Base-by-base conservation (phyloP, 2,113 vertebrate species). In the Egretta garzetta region DNA sequence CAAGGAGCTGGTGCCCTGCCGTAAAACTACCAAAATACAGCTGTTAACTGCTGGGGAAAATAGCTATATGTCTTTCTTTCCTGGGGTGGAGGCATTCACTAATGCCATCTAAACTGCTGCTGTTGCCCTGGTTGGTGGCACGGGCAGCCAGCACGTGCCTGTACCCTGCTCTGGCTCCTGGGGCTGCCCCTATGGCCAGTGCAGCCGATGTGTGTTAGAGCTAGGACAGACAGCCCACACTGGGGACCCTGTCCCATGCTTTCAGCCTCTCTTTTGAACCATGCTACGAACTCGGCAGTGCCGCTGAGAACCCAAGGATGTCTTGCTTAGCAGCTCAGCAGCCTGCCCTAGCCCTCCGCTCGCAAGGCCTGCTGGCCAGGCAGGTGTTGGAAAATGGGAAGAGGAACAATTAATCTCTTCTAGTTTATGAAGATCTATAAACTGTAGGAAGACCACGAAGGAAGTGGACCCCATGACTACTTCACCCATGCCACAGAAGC, bases 221-320 rank as follows among this genome's bases (percentile, higher is more conserved):
- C 11, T 32, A 17, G 39, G n/a, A 28, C 6, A 33, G 62, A 11
- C 8, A 66, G 18, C 8, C 63, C 58, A 15, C 72, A 47, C 41
- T 89, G 66, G 41, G 33, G 52, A 8, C 41, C 18, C 41, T 83
- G 47, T 62, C n/a, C 0, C 0, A 4, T 62, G n/a, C 43, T 80
- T 53, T 22, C 43, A 80, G 47, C 32, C 32, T 47, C 28, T 33
- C 23, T 76, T 62, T 37, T 43, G 45, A 62, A 58, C 58, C 7
- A 2, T 0, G 0, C 23, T 43, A 43, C 6, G 41, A 6, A 15
- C 41, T 43, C 14, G 41, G 5, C 41, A 43, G 41, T 14, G 41
- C 0, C 0, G 13, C 27, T 82, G 66, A 53, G 52, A 60, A 13
- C 43, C 19, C 15, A 27, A 37, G 75, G 52, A 39, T 41, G 33